phyloP scores from a whole-genome alignment of 1,140 invertebrate species.

The Drosophila orosa region DNA sequence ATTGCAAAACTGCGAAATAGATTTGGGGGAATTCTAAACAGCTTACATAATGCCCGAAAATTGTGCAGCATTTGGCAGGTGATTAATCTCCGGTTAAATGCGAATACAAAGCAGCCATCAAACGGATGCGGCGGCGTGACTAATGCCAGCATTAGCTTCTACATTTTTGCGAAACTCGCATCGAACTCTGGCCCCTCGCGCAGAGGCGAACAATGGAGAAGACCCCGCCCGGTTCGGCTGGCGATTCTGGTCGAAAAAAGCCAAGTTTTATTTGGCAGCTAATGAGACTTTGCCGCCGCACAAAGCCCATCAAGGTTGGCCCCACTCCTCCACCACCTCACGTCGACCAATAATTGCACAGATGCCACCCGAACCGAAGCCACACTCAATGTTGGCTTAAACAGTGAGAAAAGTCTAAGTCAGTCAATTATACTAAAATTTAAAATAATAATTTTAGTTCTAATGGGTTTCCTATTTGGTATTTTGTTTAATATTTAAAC shows the following conservation, averaged over 20 bases:
- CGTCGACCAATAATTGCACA: conserved; percentile 42
- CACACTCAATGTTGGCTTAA: conserved; percentile 12
- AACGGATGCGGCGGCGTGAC: conserved; percentile 59
- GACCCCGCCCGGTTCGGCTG: conserved; percentile 37
- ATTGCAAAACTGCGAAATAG: conserved; percentile 31
- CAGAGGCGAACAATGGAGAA: conserved; percentile 43
- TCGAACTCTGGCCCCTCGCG: conserved; percentile 51
- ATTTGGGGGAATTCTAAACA: conserved; percentile 39
- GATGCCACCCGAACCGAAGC: conserved; percentile 30
- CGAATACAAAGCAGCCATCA: conserved; percentile 29
- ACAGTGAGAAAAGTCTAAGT: not conserved
- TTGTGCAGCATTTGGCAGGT: conserved; percentile 55
- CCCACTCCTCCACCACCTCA: conserved; percentile 13
- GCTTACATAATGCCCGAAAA: conserved; percentile 59
- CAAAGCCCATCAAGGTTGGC: conserved; percentile 39
- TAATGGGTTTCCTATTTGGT: no score
- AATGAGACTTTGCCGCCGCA: conserved; percentile 53
- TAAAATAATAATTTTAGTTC: not conserved
- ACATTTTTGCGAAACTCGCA: conserved; percentile 66
- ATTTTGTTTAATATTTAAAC: no score
- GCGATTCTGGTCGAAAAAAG: conserved; percentile 41
- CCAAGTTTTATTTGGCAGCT: conserved; percentile 57
- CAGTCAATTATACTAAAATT: no score
- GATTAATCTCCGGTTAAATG: conserved; percentile 46
- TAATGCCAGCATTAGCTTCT: conserved; percentile 74